These are phyloP conservation scores for Liopterus haemorrhoidalis DNA, from an alignment of 2,888 invertebrate genomes.

Conservation along the genomic window DNA sequence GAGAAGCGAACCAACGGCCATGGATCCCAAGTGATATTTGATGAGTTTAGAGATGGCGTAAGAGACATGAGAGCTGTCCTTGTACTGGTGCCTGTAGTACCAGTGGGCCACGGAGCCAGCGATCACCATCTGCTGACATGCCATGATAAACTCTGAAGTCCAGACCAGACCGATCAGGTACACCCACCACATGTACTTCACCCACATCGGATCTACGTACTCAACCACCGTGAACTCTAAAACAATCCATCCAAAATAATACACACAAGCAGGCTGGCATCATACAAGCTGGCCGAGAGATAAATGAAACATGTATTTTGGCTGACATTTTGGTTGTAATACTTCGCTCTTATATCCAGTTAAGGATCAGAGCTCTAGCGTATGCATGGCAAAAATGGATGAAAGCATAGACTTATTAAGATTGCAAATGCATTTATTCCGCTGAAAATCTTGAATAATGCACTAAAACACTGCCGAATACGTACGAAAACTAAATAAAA, in stretches of 20 bases:
- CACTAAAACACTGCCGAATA: too few relatives aligned
- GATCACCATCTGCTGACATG: constrained; percentile 90
- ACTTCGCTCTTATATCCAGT: too few relatives aligned
- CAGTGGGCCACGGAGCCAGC: constrained; percentile 90
- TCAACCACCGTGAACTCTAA: constrained; percentile 61
- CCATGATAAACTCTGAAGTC: constrained; percentile 90
- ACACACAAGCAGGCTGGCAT: too few relatives aligned
- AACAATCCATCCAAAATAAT: constrained; percentile 35
- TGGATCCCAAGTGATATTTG: constrained; percentile 89
- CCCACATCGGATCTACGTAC: constrained; percentile 70
- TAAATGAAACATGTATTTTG: too few relatives aligned
- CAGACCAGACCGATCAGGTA: constrained; percentile 85
- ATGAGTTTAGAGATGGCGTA: constrained; percentile 69
- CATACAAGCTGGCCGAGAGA: too few relatives aligned
- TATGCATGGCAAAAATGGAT: too few relatives aligned
- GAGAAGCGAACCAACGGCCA: constrained; percentile 89
- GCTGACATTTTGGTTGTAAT: too few relatives aligned
- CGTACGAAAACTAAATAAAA: too few relatives aligned
- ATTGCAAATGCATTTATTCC: too few relatives aligned
- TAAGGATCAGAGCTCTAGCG: too few relatives aligned
- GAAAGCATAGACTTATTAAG: too few relatives aligned
- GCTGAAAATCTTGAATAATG: too few relatives aligned
- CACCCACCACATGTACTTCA: constrained; percentile 92
- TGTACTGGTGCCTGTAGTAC: constrained; percentile 82
- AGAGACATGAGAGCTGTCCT: constrained; percentile 59